These are phyloP conservation scores for Drosophila kohkoa DNA, from an alignment of 1,140 invertebrate genomes.

Conservation along the genomic window DNA sequence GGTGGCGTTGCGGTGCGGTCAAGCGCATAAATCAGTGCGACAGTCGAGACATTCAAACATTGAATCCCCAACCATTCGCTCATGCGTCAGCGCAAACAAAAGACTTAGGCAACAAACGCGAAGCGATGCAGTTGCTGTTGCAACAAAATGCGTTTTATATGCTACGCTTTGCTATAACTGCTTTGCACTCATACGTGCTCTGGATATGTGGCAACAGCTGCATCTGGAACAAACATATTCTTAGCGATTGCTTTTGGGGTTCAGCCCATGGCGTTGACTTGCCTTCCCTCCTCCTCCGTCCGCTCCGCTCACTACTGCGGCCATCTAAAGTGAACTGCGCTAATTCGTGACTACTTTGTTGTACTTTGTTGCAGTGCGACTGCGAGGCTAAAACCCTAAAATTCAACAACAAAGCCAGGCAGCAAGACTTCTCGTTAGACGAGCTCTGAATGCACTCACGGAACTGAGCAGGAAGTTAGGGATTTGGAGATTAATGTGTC, in stretches of 20 bases:
- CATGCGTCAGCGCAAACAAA: conserved; percentile 78
- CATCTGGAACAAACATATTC: conserved; percentile 60
- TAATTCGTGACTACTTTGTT: conserved; percentile 81
- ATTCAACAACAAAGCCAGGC: conserved; percentile 30
- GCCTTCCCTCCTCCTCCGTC: no score
- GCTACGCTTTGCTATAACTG: conserved; percentile 4
- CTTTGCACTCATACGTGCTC: conserved; percentile 14
- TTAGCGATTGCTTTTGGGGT: conserved; percentile 38
- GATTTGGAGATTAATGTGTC: neutral
- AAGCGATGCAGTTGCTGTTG: conserved; percentile 47
- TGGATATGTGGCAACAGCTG: conserved; percentile 66
- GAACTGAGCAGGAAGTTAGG: conserved; percentile 1
- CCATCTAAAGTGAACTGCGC: conserved; percentile 58
- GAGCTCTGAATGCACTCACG: conserved; percentile 28
- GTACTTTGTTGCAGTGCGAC: conserved; percentile 32
- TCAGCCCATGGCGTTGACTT: neutral
- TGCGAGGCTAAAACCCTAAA: conserved; percentile 40
- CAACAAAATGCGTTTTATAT: conserved; percentile 69
- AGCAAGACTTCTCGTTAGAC: conserved; percentile 5
- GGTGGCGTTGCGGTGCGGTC: conserved; percentile 62
- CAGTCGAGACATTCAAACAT: conserved; percentile 55
- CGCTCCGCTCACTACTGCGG: neutral
- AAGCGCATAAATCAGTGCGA: conserved; percentile 75
- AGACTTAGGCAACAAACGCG: conserved; percentile 78
- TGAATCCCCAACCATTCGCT: conserved; percentile 55